Base-by-base conservation (phyloP, 2,797 vertebrate species). In the Halcyon badia region DNA sequence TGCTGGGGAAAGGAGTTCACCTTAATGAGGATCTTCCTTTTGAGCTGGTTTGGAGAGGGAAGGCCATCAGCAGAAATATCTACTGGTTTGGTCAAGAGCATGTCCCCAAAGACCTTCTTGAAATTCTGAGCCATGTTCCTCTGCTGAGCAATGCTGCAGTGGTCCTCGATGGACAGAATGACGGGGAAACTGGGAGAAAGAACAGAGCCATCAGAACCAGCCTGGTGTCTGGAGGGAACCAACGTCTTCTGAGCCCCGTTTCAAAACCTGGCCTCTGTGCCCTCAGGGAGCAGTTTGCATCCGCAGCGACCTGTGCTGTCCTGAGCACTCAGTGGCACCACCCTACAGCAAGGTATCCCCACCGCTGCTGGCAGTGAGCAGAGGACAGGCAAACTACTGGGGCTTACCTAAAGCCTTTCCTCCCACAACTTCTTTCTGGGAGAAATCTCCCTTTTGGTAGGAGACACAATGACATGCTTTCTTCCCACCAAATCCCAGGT, bases 81-180 rank as follows among this genome's bases (percentile, higher is more conserved):
- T 60, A 99, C 99, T 0, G 99, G 99, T 97, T 99, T 99, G 93
- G 99, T 99, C 85, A 99, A 97, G 62, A 99, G 98, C 97, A 99
- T 99, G 82, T 99, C 99, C 25, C 99, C 99, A 79, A 99, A 99
- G 39, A 99, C 99, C 87, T 99, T 99, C 98, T 98, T 99, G 95
- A 99, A 99, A 90, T 94, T 61, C 84, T 98, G 98, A 83, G 99
- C 99, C 99, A 99, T 99, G 96, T 99, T 99, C 89, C 99, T 99
- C 98, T 99, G 99, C 98, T 99, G 99, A 86, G 99, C 99, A 28
- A 99, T 99, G 97, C 99, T 99, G 92, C 99, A 99, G 97, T 99
- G 99, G 97, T 99, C 99, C 98, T 99, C 99, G 3, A 99, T 99
- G 93, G 99, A 99, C 71, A 99, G 98, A 96, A 99, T 99, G 94